Base-by-base conservation (phyloP, 2,113 vertebrate species). In the Pagrus major region DNA sequence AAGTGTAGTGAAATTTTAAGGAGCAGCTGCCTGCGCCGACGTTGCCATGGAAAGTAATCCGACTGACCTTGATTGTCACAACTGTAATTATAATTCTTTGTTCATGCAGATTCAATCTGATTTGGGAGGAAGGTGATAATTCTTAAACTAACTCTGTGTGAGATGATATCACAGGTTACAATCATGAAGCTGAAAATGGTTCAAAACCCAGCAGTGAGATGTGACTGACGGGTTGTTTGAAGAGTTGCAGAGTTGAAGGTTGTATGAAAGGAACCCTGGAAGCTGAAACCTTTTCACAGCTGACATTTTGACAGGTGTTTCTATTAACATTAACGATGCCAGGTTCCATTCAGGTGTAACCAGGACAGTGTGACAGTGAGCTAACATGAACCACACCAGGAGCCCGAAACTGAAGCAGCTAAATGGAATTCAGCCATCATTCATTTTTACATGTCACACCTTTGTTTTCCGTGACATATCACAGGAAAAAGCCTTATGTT, bases 381-480 rank as follows among this genome's bases (percentile, higher is more conserved):
- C n/a, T n/a, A n/a, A n/a, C n/a, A n/a, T n/a, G n/a, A n/a, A n/a
- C n/a, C n/a, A n/a, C n/a, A 42, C 41, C 41, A 42, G 41, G 41
- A 15, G 23, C 33, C 16, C 27, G 29, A 37, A 70, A 37, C 18
- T n/a, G 25, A 29, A 39, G 77, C 59, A 27, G 18, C 37, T 41
- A 23, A 47, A 27, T 49, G n/a, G 35, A 46, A 63, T 39, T 61
- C 20, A 47, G 47, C 16, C 14, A 42, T 15, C 15, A 5, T 16
- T 42, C 3, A 54, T 51, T 42, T 44, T 7, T 44, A 35, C 31
- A 66, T 72, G n/a, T 39, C 25, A 39, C 49, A 66, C 60, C 37
- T 39, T 39, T 39, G 9, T 39, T 35, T 52, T 58, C 33, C 65
- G 69, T 54, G 44, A 78, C 10, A 29, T 35, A 35, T 60, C 67